Evolutionary conservation across 2,888 invertebrate genomes (phyloP), one percentile per base, ranked within the genome.

Genomic region (Mythimna loreyi): DNA sequence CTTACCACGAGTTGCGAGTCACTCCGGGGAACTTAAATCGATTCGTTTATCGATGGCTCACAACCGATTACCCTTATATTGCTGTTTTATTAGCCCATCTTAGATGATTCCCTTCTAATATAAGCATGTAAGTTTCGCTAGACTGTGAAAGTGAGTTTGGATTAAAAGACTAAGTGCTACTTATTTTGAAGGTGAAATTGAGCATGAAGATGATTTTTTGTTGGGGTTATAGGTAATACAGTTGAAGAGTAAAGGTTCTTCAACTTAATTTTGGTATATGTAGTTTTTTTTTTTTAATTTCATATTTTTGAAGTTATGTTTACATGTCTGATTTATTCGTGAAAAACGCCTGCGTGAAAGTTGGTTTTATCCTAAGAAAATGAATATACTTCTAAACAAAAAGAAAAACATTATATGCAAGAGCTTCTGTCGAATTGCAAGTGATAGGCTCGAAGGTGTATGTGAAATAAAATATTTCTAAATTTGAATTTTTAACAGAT

Each of bases 1-100:
- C 93, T 95, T 95, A 87, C 81, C 86, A 85, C 86, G 89, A 89
- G 85, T 86, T 86, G 87, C 88, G 89, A 92, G 91, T 93, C 94
- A 93, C 92, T 92, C 89, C 82, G 83, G 82, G 88, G 86, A 95
- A 95, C 94, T 94, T 95, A 92, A 93, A 95, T 94, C 94, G 95
- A 91, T 93, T 94, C 94, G 92, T 93, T 95, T 93, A 94, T 94
- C 92, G 93, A 94, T 93, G 91, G 87, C 90, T 93, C 92, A 92
- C 94, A 90, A 94, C 88, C 94, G 92, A 94, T 95, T 95, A 94
- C 93, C 91, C 88, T 86, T 90, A 90, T 92, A 92, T 91, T 89
- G 92, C 86, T 82, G 86, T 93, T 93, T 92, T 92, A 93, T 92
- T 92, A 89, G 87, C 86, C 88, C 85, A 91, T 91, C 90, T 89